Conservation (phyloP, 2,888 invertebrate genomes). For the Geophilus truncorum region DNA sequence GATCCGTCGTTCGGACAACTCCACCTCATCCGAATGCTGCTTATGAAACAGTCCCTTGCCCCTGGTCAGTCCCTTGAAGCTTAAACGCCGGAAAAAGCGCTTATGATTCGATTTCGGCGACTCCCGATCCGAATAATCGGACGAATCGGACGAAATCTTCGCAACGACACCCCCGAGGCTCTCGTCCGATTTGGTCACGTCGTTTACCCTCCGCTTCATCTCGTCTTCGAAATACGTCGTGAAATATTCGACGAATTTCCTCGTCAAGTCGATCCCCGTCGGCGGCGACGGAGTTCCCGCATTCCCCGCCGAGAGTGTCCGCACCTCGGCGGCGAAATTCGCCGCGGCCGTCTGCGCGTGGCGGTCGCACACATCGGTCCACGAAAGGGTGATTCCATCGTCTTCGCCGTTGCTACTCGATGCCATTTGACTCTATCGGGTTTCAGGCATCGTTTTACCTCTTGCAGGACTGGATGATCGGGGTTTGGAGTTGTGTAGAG, state of each 20-base stretch:
- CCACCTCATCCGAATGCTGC: constrained; percentile 50
- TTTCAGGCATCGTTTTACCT: background rate
- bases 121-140: background rate
- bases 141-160: background rate
- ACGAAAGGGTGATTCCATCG: constrained; percentile 55
- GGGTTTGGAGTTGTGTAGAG: background rate
- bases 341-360: constrained; percentile 78
- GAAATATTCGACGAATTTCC: constrained; percentile 78
- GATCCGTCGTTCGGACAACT: constrained; percentile 43
- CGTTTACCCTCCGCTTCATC: constrained; percentile 48
- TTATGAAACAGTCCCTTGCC: constrained; percentile 82
- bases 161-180: background rate
- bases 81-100: constrained; percentile 61
- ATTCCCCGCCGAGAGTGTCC: constrained; percentile 65
- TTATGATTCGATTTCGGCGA: constrained; percentile 63
- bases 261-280: constrained; percentile 62
- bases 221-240: constrained; percentile 78
- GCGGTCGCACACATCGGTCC: constrained; percentile 81
- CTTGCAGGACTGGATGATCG: background rate
- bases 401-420: constrained; percentile 48
- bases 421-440: background rate
- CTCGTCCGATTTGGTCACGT: background rate
- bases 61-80: constrained; percentile 67
- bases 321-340: constrained; percentile 81
- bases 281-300: constrained; percentile 50